Percentiles rank a stretch among this genome's conserved stretches.
Evolutionary conservation across 2,113 vertebrate species (phyloP).

Genomic region (Progne subis): DNA sequence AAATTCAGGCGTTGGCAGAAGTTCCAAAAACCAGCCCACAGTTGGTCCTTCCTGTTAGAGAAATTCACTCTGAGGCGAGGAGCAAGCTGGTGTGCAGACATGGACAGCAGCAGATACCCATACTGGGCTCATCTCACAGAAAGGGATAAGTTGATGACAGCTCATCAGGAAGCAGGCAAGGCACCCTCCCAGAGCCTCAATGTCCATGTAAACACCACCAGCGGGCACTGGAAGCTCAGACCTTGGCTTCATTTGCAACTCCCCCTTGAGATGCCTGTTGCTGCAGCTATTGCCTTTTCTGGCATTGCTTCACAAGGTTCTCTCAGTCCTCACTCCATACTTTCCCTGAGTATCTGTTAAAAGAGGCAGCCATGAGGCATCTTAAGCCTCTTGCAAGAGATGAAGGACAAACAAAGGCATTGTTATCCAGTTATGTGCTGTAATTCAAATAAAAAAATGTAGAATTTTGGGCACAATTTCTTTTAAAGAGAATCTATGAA

Average conservation of each 20-base stretch:
- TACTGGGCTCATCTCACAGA: neutral
- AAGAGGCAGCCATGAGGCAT: neutral
- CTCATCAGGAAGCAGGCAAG: neutral
- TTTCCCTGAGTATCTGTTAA: neutral
- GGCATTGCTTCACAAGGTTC: neutral
- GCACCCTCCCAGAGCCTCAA: neutral
- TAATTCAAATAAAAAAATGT: neutral
- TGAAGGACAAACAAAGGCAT: neutral
- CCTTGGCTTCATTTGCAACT: neutral
- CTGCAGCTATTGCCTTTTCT: neutral
- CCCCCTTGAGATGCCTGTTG: fast-evolving
- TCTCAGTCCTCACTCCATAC: neutral
- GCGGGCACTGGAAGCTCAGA: neutral
- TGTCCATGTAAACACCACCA: neutral
- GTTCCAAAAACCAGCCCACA: neutral
- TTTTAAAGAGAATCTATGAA: neutral
- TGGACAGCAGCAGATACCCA: neutral
- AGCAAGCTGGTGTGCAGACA: neutral
- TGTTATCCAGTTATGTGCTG: neutral
- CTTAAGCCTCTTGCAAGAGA: neutral
- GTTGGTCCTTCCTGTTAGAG: neutral
- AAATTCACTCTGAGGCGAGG: neutral
- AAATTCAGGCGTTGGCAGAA: neutral
- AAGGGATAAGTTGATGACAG: neutral
- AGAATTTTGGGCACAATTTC: neutral